Base-by-base conservation (phyloP, 2,888 invertebrate species). In the Yponomeuta malinellus region DNA sequence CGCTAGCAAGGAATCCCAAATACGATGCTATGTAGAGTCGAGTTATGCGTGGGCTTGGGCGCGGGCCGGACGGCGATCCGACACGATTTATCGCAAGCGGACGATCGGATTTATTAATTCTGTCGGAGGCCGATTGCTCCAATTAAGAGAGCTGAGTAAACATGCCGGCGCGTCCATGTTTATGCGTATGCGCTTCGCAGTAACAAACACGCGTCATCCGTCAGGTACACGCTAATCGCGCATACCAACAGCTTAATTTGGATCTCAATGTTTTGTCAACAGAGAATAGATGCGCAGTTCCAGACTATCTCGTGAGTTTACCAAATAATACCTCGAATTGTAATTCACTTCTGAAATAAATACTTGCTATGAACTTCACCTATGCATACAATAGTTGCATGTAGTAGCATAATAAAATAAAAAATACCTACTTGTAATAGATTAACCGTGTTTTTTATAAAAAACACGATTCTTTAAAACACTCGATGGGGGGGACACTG, bases 111-210 rank as follows among this genome's bases (percentile, higher is more conserved):
- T 89, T 89, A 89, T 89, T 86, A 87, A 88, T 86, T 84, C 87
- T 85, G 87, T 87, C 85, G 79, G 79, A 78, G 79, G 81, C 79
- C 85, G 86, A 88, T 88, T 87, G 87, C 84, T 88, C 87, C 86
- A 89, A 89, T 89, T 90, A 89, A 90, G 85, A 80, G 83, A 79
- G 79, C 78, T 80, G 81, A 83, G 86, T 89, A 90, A 88, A 88
- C 86, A 87, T 82, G 84, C 83, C 70, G 70, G 68, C 63, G 81
- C 79, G 74, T 79, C 75, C 77, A 80, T 84, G 85, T 88, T 88
- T 88, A 88, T 88, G 85, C 76, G 78, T 73, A 2, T 74, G 76
- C 75, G 74, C 70, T 70, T 75, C 75, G 76, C 72, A 69, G 73
- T 73, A 77, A 76, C 74, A 77, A 78, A 77, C 79, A 78, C 78